Evolutionary conservation across 2,113 vertebrate species (phyloP), one percentile per base, ranked within the genome.

Genomic region (Motacilla tschutschensis): DNA sequence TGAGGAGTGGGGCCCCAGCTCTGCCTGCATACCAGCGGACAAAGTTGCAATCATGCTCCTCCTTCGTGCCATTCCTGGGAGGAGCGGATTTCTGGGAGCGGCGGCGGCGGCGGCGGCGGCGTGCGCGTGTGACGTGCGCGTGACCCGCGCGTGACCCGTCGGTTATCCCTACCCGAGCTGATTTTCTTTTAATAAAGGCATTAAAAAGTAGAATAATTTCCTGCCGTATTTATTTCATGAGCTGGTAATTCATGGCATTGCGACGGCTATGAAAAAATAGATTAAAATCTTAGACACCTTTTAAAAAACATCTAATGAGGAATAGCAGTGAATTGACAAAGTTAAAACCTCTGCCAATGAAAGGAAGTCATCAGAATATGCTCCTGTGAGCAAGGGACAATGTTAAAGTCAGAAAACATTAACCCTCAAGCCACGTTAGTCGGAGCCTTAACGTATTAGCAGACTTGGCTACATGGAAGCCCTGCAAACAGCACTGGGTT

Each of bases 361-460:
- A 91, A 85, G 65, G 80, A 72, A 55, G 20, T 31, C 16, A 84
- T 79, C 81, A 93, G 82, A 60, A 85, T 5, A 17, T 40, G 55
- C 33, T 48, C 74, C 64, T 89, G 51, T 86, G 83, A 91, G 58
- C 36, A 66, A 54, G 53, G 38, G n/a, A 55, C 40, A 76, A 70
- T 4, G 8, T 48, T 72, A 47, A 69, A 78, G 57, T 79, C 21
- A 76, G 69, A 79, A 83, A 40, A 66, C 28, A 38, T 74, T 85
- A 70, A 57, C 65, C 71, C 33, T 74, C 69, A 72, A 78, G 65
- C 53, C 36, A 15, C 74, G 64, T 73, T 43, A 59, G 43, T 60
- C 10, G 62, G 51, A 89, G 53, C 58, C 66, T 93, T 73, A 67
- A 74, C 91, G 89, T 89, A 87, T 40, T 75, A 91, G 41, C 51